These are phyloP conservation scores for Thalassaphorura encarpata DNA, from an alignment of 1,140 invertebrate genomes.

Conservation along the genomic window DNA sequence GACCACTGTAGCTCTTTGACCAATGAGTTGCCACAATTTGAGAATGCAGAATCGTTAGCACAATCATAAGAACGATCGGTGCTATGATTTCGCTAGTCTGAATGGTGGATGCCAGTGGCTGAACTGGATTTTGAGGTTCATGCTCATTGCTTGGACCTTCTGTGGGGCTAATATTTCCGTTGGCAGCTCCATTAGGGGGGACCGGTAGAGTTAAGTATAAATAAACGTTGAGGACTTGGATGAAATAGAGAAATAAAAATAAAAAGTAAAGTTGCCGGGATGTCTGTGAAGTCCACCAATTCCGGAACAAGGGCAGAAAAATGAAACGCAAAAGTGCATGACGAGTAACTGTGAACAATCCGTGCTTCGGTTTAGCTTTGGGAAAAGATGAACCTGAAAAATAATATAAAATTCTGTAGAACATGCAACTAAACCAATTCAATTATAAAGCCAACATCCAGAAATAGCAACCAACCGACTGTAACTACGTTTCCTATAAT, in stretches of 20 bases:
- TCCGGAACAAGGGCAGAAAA: constrained; percentile 67
- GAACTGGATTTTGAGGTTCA: background rate
- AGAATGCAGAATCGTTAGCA: constrained; percentile 75
- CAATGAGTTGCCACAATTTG: constrained; percentile 43
- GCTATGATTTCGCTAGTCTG: constrained; percentile 55
- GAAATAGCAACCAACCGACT: too few relatives aligned
- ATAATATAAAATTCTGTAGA: background rate
- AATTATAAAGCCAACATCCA: too few relatives aligned
- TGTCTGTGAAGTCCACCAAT: constrained; percentile 84
- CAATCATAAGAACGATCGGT: constrained; percentile 66
- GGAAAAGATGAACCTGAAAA: constrained; percentile 76
- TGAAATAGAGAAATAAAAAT: constrained; percentile 61
- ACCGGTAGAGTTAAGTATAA: constrained; percentile 45
- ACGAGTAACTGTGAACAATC: constrained; percentile 66
- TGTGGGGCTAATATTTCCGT: background rate
- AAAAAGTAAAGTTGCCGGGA: constrained; percentile 58
- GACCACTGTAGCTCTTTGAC: background rate
- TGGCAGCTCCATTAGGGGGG: background rate
- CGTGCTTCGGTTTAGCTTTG: constrained; percentile 84
- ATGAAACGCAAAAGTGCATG: constrained; percentile 65
- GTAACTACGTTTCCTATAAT: too few relatives aligned
- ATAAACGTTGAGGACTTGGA: constrained; percentile 59
- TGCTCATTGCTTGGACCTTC: background rate
- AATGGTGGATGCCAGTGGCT: constrained; percentile 5
- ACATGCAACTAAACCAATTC: too few relatives aligned